Conservation (phyloP, 2,888 invertebrate species). For the Branchellion lobata region DNA sequence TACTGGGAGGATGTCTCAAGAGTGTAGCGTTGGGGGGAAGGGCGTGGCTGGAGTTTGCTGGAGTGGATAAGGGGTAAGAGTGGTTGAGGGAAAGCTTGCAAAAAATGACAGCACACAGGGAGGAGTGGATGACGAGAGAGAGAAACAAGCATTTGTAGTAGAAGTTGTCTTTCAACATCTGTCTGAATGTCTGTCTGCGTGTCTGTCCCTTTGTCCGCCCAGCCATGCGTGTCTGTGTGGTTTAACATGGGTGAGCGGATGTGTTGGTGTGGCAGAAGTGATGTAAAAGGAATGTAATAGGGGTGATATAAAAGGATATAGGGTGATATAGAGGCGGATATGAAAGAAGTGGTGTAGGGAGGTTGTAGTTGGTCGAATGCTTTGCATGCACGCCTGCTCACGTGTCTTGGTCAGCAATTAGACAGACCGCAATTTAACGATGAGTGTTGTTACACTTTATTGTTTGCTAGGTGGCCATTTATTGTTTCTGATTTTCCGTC, state of each 20-base stretch:
- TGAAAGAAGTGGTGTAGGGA: too few relatives aligned
- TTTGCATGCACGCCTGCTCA: too few relatives aligned
- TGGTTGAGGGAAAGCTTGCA: background rate
- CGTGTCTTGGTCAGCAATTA: too few relatives aligned
- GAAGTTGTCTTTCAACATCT: conserved; percentile 3
- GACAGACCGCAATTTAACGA: too few relatives aligned
- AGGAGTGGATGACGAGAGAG: conserved; percentile 23
- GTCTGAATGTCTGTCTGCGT: background rate
- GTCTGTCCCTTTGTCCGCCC: background rate
- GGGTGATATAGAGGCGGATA: too few relatives aligned
- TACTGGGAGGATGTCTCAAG: background rate
- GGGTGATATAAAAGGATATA: too few relatives aligned
- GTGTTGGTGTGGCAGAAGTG: too few relatives aligned
- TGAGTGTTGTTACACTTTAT: too few relatives aligned
- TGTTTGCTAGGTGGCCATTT: too few relatives aligned
- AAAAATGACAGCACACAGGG: background rate
- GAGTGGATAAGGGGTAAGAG: background rate
- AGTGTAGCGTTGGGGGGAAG: background rate
- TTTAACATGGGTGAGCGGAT: background rate
- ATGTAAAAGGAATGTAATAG: too few relatives aligned
- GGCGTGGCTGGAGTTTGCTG: background rate
- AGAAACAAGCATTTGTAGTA: conserved; percentile 30
- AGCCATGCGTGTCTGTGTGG: background rate
- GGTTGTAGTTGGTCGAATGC: too few relatives aligned
- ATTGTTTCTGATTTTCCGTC: too few relatives aligned